phyloP scores from a whole-genome alignment of 1,140 invertebrate species.

The Drosophila watanabei region DNA sequence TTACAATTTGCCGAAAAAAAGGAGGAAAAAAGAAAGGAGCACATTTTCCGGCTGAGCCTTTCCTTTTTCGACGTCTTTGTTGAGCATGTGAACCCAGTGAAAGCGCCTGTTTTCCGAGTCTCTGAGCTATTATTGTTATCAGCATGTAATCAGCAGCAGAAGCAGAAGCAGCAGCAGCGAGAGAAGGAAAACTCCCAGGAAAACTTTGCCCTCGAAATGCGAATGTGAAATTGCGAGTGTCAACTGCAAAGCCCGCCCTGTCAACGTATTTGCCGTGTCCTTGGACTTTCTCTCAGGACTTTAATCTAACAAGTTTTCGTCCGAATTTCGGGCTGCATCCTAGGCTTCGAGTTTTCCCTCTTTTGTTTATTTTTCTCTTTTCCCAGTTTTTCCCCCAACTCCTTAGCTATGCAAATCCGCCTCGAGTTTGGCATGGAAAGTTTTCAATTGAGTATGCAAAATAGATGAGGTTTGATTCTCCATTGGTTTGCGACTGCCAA shows the following conservation, averaged over 20 bases:
- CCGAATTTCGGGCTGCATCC: slow-evolving; percentile 32
- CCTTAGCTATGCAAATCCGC: slow-evolving; percentile 42
- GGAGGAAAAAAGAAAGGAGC: slow-evolving; percentile 13
- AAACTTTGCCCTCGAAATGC: slow-evolving; percentile 47
- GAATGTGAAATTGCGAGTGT: slow-evolving; percentile 37
- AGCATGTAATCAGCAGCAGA: slow-evolving; percentile 62
- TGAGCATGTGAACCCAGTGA: slow-evolving; percentile 2
- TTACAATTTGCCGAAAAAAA: slow-evolving; percentile 63
- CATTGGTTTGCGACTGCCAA: slow-evolving; percentile 34
- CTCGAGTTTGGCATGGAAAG: slow-evolving; percentile 27
- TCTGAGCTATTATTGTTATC: slow-evolving; percentile 63
- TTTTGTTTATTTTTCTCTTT: slow-evolving; percentile 13
- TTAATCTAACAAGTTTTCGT: slow-evolving; percentile 33
- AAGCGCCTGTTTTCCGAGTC: slow-evolving; percentile 18
- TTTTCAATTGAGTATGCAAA: slow-evolving; percentile 54
- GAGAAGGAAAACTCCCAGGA: slow-evolving; percentile 21
- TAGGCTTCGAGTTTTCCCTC: slow-evolving; percentile 8
- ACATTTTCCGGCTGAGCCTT: slow-evolving; percentile 58
- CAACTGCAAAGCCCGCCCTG: slow-evolving; percentile 38
- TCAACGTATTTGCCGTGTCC: slow-evolving; percentile 34
- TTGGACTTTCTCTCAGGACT: slow-evolving; percentile 20
- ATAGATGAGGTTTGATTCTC: slow-evolving; percentile 41
- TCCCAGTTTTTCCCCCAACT: not conserved
- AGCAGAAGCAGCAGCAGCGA: not conserved
- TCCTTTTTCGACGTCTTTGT: slow-evolving; percentile 5